phyloP scores from a whole-genome alignment of 2,888 invertebrate genomes.

The Notodonta ziczac region DNA sequence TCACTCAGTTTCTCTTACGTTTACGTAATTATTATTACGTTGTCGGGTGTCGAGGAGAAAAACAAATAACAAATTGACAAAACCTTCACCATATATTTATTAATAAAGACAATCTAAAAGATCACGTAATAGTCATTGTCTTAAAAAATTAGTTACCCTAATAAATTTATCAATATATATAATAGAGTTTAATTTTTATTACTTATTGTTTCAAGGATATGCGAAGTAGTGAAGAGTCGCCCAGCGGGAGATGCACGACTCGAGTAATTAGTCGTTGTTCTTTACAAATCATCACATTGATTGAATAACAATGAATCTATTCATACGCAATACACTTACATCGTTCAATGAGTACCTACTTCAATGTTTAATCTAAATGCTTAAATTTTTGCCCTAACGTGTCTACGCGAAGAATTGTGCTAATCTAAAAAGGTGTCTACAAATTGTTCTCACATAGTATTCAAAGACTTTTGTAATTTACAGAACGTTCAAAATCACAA shows the following conservation, averaged over 20 bases:
- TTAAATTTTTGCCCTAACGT: slow-evolving; percentile 77
- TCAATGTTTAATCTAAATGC: slow-evolving; percentile 77
- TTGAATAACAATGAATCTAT: slow-evolving; percentile 79
- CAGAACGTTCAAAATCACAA: slow-evolving; percentile 85
- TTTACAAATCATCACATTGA: slow-evolving; percentile 79
- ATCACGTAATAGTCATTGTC: slow-evolving; percentile 84
- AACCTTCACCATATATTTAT: slow-evolving; percentile 85
- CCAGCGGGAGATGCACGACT: slow-evolving; percentile 63
- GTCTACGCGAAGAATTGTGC: slow-evolving; percentile 84
- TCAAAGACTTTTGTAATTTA: slow-evolving; percentile 79
- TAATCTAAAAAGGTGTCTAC: slow-evolving; percentile 83
- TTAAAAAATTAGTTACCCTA: slow-evolving; percentile 85
- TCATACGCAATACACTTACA: slow-evolving; percentile 72
- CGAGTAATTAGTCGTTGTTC: slow-evolving; percentile 75
- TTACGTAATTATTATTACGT: too few species aligned
- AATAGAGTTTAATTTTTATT: slow-evolving; percentile 78
- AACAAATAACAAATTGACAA: slow-evolving; percentile 78
- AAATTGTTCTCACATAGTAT: slow-evolving; percentile 67
- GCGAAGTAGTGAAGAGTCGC: slow-evolving; percentile 81
- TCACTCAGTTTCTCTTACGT: too few species aligned
- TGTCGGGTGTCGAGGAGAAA: slow-evolving; percentile 25
- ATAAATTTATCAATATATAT: slow-evolving; percentile 84
- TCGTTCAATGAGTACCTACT: slow-evolving; percentile 71
- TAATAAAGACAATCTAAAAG: slow-evolving; percentile 85
- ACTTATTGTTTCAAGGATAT: slow-evolving; percentile 85